Evolutionary conservation across 1,140 invertebrate species (phyloP), one percentile per base, ranked within the genome.

Genomic region (Megathymus violae): DNA sequence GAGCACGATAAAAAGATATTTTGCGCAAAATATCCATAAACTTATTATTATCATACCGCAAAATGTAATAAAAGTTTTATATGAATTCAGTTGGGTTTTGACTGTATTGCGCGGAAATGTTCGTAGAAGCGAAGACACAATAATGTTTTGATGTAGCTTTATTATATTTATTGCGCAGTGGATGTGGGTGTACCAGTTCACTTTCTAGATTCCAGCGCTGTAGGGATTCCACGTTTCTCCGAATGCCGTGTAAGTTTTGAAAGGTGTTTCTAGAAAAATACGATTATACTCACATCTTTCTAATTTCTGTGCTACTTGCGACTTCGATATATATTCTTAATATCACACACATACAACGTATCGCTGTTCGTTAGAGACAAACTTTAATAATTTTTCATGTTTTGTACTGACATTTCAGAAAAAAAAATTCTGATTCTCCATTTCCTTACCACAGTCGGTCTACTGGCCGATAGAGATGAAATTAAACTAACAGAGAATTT

Each of bases 61-160:
- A 46, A 46, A 46, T 15, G 43, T 22, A 46, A 46, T 46, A 46
- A 46, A 46, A 46, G 17, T 46, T 46, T 19, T 43, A 16, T 43
- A 43, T 11, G 43, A 10, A 22, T 17, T 17, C 43, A n/a, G 17
- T 46, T 0, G 43, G 17, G 43, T 11, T 22, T 46, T 22, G 43
- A 16, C 11, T 17, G 17, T 22, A 46, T 46, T 22, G 4, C 10
- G 10, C n/a, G 10, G 5, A 19, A 11, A 22, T 19, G 19, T 22
- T 2, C 9, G 43, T 15, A 46, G 9, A 15, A n/a, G 17, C 10
- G 43, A 22, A 46, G 15, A 31, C 22, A 25, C 27, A 31, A 9
- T 31, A 31, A 31, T 31, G 27, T 31, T 31, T 31, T 9, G 9
- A 31, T 31, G 27, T 31, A 7, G 27, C 27, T 31, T 31, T 31